These are phyloP conservation scores for Poecilia picta DNA, from an alignment of 2,797 vertebrate species.

Conservation along the genomic window DNA sequence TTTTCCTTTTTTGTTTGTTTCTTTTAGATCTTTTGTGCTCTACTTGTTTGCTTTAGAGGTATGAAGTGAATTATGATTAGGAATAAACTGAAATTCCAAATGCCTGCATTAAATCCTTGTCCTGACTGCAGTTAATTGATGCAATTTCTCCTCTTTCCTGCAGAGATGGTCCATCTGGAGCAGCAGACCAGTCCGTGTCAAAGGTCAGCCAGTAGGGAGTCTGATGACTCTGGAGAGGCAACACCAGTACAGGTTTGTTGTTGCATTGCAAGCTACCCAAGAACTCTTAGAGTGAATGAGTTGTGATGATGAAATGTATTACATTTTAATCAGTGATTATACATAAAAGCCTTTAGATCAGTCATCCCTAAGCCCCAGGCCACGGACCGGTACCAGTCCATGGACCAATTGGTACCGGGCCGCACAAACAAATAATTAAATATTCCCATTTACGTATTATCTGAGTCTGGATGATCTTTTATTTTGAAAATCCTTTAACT, in stretches of 20 bases:
- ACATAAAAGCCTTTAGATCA: background rate
- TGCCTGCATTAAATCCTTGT: slow-evolving; percentile 2
- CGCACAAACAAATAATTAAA: too few relatives aligned
- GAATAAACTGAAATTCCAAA: background rate
- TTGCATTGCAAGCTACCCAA: background rate
- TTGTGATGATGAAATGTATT: background rate
- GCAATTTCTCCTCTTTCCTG: slow-evolving; percentile 31
- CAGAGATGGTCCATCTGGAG: slow-evolving; percentile 92
- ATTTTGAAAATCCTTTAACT: too few relatives aligned
- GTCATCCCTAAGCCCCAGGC: background rate
- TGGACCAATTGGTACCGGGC: too few relatives aligned
- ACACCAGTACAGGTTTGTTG: slow-evolving; percentile 64
- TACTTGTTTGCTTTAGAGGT: too few relatives aligned
- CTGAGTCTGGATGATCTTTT: too few relatives aligned
- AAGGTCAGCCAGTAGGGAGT: slow-evolving; percentile 76
- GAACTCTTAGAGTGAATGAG: background rate
- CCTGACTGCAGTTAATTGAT: background rate
- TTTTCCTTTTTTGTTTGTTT: too few relatives aligned
- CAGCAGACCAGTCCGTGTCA: slow-evolving; percentile 83
- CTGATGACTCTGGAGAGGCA: slow-evolving; percentile 83
- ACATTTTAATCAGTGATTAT: background rate
- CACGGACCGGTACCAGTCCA: too few relatives aligned
- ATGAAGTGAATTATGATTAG: too few relatives aligned
- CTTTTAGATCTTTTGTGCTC: too few relatives aligned
- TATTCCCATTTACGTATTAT: too few relatives aligned